Evolutionary conservation across 2,888 invertebrate species (phyloP).

Genomic region (Scaptomyza tumidula): DNA sequence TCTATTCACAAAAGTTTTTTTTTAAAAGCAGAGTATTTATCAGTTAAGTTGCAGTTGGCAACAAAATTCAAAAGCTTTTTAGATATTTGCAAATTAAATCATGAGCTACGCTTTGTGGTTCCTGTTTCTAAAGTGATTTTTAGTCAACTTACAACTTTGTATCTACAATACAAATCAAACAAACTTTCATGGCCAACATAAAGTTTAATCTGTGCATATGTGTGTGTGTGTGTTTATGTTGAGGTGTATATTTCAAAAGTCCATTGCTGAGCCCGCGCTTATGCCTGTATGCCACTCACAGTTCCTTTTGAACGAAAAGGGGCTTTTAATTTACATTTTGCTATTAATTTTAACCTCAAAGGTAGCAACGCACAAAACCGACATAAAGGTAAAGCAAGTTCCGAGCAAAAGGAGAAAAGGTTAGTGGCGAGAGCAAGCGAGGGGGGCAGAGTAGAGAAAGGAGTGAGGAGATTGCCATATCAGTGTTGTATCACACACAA

Average conservation of each 20-base stretch:
- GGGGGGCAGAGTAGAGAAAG: no score
- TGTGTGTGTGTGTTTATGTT: not conserved
- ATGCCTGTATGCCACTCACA: conserved; percentile 31
- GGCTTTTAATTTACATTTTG: conserved; percentile 76
- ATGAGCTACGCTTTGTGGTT: conserved; percentile 3
- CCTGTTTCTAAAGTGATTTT: conserved; percentile 18
- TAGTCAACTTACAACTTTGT: conserved; percentile 8
- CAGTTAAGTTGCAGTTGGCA: not conserved
- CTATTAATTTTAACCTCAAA: conserved; percentile 72
- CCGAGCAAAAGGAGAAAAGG: not conserved
- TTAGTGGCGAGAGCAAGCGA: no score
- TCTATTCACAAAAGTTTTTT: no score
- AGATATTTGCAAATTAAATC: conserved; percentile 13
- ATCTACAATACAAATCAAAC: conserved; percentile 27
- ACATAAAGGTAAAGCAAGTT: not conserved
- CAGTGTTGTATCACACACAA: conserved; percentile 65
- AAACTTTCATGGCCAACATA: conserved; percentile 7
- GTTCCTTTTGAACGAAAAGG: conserved; percentile 30
- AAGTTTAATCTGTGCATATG: not conserved
- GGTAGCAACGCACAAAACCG: conserved; percentile 38
- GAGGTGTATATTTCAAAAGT: conserved; percentile 19
- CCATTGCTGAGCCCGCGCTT: conserved; percentile 26
- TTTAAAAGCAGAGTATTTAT: not conserved
- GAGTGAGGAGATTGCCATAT: conserved; percentile 35
- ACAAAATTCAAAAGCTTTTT: not conserved